These are phyloP conservation scores for Calypte anna DNA, from an alignment of 2,113 vertebrate species.

Conservation along the genomic window DNA sequence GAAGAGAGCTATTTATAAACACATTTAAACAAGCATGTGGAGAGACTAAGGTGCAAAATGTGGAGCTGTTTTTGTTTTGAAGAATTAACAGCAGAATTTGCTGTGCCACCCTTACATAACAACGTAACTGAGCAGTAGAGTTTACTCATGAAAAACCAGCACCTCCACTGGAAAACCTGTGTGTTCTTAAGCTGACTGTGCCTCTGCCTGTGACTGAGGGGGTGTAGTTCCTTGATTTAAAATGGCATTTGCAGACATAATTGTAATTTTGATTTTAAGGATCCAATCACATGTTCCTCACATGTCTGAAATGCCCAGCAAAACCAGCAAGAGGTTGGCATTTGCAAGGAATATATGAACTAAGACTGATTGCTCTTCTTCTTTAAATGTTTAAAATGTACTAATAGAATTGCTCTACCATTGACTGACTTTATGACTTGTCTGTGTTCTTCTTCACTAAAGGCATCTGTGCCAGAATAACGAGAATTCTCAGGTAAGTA, in stretches of 20 bases:
- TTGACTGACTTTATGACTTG: not conserved
- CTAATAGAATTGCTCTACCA: not conserved
- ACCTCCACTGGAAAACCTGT: not conserved
- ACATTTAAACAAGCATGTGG: not conserved
- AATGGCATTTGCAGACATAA: not conserved
- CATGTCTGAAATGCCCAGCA: rapidly evolving
- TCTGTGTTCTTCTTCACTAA: not conserved
- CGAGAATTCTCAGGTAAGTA: not conserved
- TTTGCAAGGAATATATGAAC: not conserved
- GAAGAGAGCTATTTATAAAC: not conserved
- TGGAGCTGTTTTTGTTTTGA: not conserved
- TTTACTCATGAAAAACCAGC: not conserved
- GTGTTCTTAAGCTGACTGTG: not conserved
- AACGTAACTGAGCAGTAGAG: not conserved
- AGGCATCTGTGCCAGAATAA: not conserved
- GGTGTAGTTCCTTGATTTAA: not conserved
- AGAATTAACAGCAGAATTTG: not conserved
- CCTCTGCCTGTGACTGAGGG: not conserved
- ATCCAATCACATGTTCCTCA: not conserved
- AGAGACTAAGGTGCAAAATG: not conserved
- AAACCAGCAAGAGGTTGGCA: not conserved
- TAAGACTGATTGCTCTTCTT: not conserved
- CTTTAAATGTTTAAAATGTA: not conserved
- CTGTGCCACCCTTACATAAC: not conserved
- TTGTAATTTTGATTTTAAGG: not conserved